Evolutionary conservation across 1,140 invertebrate genomes (phyloP).

Genomic region (Coelopa frigida): DNA sequence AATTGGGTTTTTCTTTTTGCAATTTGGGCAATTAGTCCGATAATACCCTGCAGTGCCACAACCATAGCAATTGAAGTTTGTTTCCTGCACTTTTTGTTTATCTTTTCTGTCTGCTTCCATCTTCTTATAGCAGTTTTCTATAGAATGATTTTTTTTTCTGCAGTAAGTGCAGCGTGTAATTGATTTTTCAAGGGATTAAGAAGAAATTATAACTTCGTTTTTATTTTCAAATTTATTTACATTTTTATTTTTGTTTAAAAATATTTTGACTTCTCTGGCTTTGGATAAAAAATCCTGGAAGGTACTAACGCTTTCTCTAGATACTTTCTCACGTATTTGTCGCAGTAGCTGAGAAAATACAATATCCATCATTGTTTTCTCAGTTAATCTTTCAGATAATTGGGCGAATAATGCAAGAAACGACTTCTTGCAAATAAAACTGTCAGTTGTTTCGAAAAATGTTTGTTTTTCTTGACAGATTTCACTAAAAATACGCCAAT

Average conservation of each 20-base stretch:
- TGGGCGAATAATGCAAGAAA: background rate
- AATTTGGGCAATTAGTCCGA: slow-evolving; percentile 3
- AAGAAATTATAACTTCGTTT: too few relatives aligned
- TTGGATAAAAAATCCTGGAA: too few relatives aligned
- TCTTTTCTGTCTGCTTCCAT: background rate
- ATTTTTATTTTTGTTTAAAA: too few relatives aligned
- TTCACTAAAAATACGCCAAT: slow-evolving; percentile 7
- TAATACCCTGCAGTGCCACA: slow-evolving; percentile 6
- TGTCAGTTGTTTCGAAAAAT: slow-evolving; percentile 1
- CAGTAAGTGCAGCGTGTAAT: too few relatives aligned
- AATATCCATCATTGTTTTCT: too few relatives aligned
- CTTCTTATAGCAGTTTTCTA: background rate
- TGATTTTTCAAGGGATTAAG: too few relatives aligned
- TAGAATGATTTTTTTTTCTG: background rate
- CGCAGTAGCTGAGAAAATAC: too few relatives aligned
- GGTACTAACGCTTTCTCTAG: too few relatives aligned
- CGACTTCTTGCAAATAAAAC: background rate
- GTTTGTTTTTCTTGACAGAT: slow-evolving; percentile 8
- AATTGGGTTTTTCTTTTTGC: slow-evolving; percentile 7
- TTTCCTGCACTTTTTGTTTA: slow-evolving; percentile 5
- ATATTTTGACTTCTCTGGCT: too few relatives aligned
- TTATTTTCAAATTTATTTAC: too few relatives aligned
- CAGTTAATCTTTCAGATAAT: too few relatives aligned
- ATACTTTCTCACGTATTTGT: too few relatives aligned
- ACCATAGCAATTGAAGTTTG: slow-evolving; percentile 11